A percentile compares a stretch with the other conserved stretches of the same genome.
phyloP scores from a whole-genome alignment of 2,888 invertebrate genomes.

The Buathra laborator region DNA sequence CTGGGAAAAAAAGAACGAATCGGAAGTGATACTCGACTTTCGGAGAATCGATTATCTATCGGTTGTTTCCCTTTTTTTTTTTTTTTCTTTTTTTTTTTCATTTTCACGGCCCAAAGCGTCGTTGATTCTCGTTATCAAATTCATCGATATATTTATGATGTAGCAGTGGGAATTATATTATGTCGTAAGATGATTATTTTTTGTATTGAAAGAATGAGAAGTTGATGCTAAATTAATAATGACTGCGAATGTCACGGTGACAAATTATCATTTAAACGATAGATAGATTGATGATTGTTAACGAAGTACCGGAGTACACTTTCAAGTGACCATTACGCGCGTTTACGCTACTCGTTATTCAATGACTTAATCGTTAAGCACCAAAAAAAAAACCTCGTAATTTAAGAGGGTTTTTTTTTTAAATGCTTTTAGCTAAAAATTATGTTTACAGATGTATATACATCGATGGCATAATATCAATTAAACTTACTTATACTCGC shows the following conservation, averaged over 20 bases:
- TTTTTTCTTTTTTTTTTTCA: neutral
- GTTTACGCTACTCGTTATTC: conserved; percentile 50
- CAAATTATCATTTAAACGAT: conserved; percentile 27
- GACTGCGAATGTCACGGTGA: conserved; percentile 36
- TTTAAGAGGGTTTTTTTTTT: conserved; percentile 1
- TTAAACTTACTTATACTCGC: conserved; percentile 62
- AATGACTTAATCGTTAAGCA: conserved; percentile 50
- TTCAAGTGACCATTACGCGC: conserved; percentile 40
- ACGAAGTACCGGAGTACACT: conserved; percentile 52
- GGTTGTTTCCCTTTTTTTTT: conserved; percentile 15
- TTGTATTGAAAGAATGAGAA: conserved; percentile 49
- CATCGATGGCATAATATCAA: conserved; percentile 68
- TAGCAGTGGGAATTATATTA: conserved; percentile 36
- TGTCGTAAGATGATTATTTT: conserved; percentile 29
- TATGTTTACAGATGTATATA: conserved; percentile 67
- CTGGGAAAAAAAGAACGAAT: conserved; percentile 40
- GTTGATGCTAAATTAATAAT: conserved; percentile 50
- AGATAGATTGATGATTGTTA: conserved; percentile 37
- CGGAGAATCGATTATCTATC: conserved; percentile 42
- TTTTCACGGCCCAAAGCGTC: conserved; percentile 51
- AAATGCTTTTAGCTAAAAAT: conserved; percentile 59
- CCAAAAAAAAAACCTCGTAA: conserved; percentile 22
- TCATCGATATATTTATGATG: conserved; percentile 41
- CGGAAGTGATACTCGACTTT: conserved; percentile 26
- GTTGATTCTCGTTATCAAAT: conserved; percentile 49